These are phyloP conservation scores for Sandelia bainsii DNA, from an alignment of 2,797 vertebrate species.

Conservation along the genomic window DNA sequence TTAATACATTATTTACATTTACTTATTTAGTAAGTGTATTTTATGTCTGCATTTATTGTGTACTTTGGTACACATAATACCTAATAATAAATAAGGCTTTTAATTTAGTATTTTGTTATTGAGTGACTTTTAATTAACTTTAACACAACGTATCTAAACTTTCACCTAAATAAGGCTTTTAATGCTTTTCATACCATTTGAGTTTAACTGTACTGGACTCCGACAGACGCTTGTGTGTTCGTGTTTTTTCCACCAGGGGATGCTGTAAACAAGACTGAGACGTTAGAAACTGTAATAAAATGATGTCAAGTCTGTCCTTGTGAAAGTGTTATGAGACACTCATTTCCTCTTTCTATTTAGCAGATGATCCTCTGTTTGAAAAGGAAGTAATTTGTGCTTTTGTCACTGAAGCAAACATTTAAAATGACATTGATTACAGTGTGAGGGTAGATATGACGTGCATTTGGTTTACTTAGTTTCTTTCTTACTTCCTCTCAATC, in stretches of 20 bases:
- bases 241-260: conserved; percentile 70
- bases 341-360: conserved; percentile 46
- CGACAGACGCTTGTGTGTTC: conserved; percentile 11
- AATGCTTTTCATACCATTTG: not conserved
- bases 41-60: too few relatives aligned
- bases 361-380: conserved; percentile 22
- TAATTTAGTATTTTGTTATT: not conserved
- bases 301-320: not conserved
- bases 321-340: conserved; percentile 17
- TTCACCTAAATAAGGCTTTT: not conserved
- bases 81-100: not conserved
- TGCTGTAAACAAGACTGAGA: conserved; percentile 59
- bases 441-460: not conserved
- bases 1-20: too few relatives aligned
- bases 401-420: conserved; percentile 3
- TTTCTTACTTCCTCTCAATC: not conserved
- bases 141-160: not conserved
- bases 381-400: conserved; percentile 19
- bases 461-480: not conserved
- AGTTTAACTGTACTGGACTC: not conserved
- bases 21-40: too few relatives aligned
- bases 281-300: conserved; percentile 4
- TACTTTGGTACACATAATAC: too few relatives aligned
- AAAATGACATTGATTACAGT: not conserved
- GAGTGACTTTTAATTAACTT: not conserved